Evolutionary conservation across 2,113 vertebrate species (phyloP).

Genomic region (Halichoeres trimaculatus): DNA sequence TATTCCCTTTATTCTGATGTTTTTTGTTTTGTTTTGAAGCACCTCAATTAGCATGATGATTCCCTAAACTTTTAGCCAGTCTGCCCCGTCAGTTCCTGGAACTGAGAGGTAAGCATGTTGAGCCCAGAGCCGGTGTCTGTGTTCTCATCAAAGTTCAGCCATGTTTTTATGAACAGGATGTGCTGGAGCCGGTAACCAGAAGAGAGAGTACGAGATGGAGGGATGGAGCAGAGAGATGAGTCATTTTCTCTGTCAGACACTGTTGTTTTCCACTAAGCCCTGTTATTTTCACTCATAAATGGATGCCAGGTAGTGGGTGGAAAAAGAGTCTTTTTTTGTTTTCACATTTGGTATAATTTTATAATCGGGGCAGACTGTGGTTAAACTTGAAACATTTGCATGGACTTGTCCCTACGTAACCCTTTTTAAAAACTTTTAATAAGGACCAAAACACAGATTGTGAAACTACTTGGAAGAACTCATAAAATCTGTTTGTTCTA

Average conservation of each 20-base stretch:
- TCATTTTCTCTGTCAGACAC: conserved; percentile 78
- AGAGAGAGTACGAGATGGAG: conserved; percentile 50
- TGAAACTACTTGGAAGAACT: neutral
- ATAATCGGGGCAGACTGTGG: conserved; percentile 66
- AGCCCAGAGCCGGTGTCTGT: conserved; percentile 1
- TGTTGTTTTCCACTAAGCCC: conserved; percentile 80
- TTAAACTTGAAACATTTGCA: conserved; percentile 61
- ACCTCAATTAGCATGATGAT: conserved; percentile 2
- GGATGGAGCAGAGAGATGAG: conserved; percentile 73
- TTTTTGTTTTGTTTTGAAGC: neutral
- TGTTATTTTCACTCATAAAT: conserved; percentile 80
- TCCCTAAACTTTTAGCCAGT: neutral
- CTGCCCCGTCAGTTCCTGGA: conserved; percentile 44
- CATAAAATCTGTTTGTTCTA: neutral
- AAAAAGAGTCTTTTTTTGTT: conserved; percentile 66
- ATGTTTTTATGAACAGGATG: conserved; percentile 73
- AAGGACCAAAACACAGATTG: conserved; percentile 39
- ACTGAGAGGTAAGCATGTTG: conserved; percentile 29
- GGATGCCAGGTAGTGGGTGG: conserved; percentile 80
- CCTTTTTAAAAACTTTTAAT: conserved; percentile 18
- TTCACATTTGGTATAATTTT: conserved; percentile 73
- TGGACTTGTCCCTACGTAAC: conserved; percentile 54
- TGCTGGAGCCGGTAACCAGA: conserved; percentile 65
- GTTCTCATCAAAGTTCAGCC: conserved; percentile 47
- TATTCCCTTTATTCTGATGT: neutral